Evolutionary conservation across 2,113 vertebrate genomes (phyloP).

Genomic region (Halcyon senegalensis): DNA sequence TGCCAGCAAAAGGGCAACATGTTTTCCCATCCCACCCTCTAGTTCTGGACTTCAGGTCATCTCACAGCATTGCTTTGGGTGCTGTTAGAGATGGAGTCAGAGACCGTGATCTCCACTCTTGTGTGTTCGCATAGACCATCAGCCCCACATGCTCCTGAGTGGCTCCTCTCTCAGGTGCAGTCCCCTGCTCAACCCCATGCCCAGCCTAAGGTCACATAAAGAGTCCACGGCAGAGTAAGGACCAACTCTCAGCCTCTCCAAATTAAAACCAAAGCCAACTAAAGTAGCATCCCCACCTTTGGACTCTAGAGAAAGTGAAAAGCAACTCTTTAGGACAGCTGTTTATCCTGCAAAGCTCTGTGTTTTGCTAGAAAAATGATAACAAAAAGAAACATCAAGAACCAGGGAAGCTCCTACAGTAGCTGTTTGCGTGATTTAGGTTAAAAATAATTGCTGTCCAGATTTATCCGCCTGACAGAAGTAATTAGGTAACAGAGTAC

Average conservation of each 20-base stretch:
- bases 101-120: background rate
- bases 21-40: background rate
- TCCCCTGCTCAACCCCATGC: background rate
- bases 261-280: background rate
- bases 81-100: background rate
- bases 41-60: background rate
- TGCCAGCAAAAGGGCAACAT: fast-evolving
- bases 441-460: conserved; percentile 53
- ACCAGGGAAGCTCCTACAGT: background rate
- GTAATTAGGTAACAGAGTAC: conserved; percentile 56
- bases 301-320: background rate
- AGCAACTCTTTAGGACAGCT: background rate
- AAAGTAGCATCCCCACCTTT: background rate
- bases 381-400: background rate
- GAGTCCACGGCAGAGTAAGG: background rate
- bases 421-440: conserved; percentile 21
- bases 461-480: conserved; percentile 43
- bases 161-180: background rate
- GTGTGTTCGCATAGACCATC: background rate
- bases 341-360: background rate
- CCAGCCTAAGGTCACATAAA: background rate
- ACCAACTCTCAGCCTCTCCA: background rate
- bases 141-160: fast-evolving
- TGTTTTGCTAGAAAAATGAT: background rate
- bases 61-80: background rate